These are phyloP conservation scores for Tetrao urogallus DNA, from an alignment of 2,113 vertebrate species.

Conservation along the genomic window DNA sequence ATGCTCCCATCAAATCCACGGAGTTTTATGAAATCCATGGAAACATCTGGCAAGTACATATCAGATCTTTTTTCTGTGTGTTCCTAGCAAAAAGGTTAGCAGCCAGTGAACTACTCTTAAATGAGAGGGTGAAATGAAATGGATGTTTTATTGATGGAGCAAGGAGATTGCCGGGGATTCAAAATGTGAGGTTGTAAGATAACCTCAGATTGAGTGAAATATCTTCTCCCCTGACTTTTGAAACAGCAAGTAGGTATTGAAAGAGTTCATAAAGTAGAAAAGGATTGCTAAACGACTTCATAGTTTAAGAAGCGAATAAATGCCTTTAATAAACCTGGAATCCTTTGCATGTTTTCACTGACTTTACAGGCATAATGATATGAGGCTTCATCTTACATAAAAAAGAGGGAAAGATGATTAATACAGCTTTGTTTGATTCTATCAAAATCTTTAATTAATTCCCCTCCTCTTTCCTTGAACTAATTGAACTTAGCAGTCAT, in stretches of 20 bases:
- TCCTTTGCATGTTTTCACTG: background rate
- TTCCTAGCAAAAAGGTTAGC: slow-evolving; percentile 17
- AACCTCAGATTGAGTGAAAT: background rate
- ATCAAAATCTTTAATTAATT: background rate
- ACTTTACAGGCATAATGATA: background rate
- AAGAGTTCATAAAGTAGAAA: background rate
- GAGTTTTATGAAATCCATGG: background rate
- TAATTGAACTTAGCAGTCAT: background rate
- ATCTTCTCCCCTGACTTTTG: background rate
- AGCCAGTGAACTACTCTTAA: background rate
- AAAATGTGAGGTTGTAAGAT: background rate
- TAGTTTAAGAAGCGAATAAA: background rate
- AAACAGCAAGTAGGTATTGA: background rate
- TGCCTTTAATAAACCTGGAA: background rate
- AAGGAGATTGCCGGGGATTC: background rate
- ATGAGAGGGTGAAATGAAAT: background rate
- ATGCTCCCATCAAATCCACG: slow-evolving; percentile 5
- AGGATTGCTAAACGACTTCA: background rate
- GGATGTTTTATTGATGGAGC: slow-evolving; percentile 1
- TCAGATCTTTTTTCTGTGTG: background rate
- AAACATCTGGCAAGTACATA: background rate
- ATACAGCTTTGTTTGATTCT: background rate
- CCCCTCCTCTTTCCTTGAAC: background rate
- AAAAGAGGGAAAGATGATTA: background rate
- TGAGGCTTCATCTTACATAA: background rate